Conservation (phyloP, 1,140 invertebrate species). For the Odontomachus brunneus region DNA sequence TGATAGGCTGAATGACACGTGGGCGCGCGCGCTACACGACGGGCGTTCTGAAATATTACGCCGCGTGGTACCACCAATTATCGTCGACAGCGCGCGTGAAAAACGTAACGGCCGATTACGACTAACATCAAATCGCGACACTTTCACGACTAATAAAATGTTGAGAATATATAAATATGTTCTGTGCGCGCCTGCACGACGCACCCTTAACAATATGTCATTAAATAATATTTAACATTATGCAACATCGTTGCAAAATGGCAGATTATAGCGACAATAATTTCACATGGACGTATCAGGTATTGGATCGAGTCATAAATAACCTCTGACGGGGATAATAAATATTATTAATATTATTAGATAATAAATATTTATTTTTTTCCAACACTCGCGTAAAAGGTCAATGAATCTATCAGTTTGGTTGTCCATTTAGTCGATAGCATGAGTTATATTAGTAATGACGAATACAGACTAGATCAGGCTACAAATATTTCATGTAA, state of each 20-base stretch:
- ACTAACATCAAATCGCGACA: constrained; percentile 57
- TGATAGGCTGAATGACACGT: constrained; percentile 69
- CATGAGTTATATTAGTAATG: too few species aligned
- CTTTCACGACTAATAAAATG: constrained; percentile 56
- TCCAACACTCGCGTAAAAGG: too few species aligned
- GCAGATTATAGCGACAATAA: constrained; percentile 45
- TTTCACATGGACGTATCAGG: constrained; percentile 12
- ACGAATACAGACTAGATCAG: too few species aligned
- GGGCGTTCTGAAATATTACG: constrained; percentile 73
- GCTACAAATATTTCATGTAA: too few species aligned
- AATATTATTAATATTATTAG: too few species aligned
- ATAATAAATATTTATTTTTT: too few species aligned
- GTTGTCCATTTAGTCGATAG: too few species aligned
- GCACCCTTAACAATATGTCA: constrained; percentile 47
- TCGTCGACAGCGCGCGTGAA: constrained; percentile 54
- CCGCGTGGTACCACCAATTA: constrained; percentile 70
- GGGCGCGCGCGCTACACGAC: constrained; percentile 68
- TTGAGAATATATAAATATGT: constrained; percentile 8
- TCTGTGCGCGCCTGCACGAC: not conserved
- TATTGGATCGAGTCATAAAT: too few species aligned
- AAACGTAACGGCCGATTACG: constrained; percentile 66
- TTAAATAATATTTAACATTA: constrained; percentile 10
- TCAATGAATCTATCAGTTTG: too few species aligned
- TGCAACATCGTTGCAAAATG: constrained; percentile 35
- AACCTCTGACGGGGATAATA: too few species aligned